Conservation (phyloP, 1,140 invertebrate species). For the Drosophila burlai region DNA sequence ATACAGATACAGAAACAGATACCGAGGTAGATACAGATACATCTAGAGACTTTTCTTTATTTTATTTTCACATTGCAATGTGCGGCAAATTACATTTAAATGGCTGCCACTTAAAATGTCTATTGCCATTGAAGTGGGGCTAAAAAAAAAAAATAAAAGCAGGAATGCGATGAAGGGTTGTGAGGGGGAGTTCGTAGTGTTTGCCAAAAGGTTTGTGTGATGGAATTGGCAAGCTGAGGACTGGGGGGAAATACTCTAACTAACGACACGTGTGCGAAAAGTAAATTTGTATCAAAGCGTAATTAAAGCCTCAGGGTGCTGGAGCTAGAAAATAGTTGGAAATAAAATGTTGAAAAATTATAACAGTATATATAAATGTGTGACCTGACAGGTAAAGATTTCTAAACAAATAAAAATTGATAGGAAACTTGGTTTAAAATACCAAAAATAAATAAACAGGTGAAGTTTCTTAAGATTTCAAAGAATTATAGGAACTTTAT, state of each 20-base stretch:
- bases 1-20: conserved; percentile 29
- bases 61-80: conserved; percentile 40
- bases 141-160: background rate
- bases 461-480: no score
- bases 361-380: background rate
- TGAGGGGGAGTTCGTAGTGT: background rate
- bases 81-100: conserved; percentile 72
- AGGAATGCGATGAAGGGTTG: background rate
- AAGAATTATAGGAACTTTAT: no score
- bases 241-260: background rate
- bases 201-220: conserved; percentile 8
- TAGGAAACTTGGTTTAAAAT: background rate
- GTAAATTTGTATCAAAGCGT: conserved; percentile 3
- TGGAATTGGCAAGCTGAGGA: background rate
- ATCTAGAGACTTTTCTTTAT: conserved; percentile 26
- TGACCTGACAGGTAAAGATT: background rate
- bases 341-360: background rate
- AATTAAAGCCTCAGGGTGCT: background rate
- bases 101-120: conserved; percentile 70
- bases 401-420: background rate
- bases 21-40: conserved; percentile 11
- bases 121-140: background rate
- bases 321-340: no score
- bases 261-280: conserved; percentile 48
- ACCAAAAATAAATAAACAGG: no score